Conservation (phyloP, 2,797 vertebrate species). For the Hippocampus kuda region DNA sequence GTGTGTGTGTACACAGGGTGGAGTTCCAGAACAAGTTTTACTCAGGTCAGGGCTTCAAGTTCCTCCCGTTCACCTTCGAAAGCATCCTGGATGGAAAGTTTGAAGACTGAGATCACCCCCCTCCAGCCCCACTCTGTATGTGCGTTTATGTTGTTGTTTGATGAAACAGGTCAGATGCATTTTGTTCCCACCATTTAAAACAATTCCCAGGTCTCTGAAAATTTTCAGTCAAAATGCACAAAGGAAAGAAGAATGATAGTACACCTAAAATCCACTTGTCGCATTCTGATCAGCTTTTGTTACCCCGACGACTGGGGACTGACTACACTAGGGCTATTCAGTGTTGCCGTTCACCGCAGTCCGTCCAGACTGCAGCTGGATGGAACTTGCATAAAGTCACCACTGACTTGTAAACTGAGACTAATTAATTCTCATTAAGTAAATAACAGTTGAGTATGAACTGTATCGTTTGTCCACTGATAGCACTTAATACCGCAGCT, state of each 20-base stretch:
- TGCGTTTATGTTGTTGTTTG: background rate
- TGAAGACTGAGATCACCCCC: slow-evolving; percentile 69
- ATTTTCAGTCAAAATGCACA: background rate
- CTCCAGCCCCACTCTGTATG: background rate
- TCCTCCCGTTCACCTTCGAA: slow-evolving; percentile 91
- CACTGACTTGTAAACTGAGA: too few relatives aligned
- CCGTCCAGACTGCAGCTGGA: too few relatives aligned
- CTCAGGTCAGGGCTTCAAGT: slow-evolving; percentile 85
- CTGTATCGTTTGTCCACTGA: too few relatives aligned
- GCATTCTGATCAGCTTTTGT: background rate
- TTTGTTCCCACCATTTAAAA: background rate
- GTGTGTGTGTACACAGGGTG: slow-evolving; percentile 69
- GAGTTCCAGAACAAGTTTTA: slow-evolving; percentile 99
- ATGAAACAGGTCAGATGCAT: background rate
- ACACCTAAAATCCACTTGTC: background rate
- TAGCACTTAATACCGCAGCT: too few relatives aligned
- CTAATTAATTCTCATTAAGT: too few relatives aligned
- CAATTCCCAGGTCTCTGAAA: slow-evolving; percentile 2
- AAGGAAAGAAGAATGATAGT: background rate
- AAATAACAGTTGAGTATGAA: too few relatives aligned
- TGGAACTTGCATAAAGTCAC: too few relatives aligned
- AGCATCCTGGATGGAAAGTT: slow-evolving; percentile 82
- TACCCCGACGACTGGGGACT: background rate
- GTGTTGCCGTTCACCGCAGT: background rate
- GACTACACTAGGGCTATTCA: background rate